phyloP scores from a whole-genome alignment of 2,888 invertebrate genomes.

The Carcina quercana region DNA sequence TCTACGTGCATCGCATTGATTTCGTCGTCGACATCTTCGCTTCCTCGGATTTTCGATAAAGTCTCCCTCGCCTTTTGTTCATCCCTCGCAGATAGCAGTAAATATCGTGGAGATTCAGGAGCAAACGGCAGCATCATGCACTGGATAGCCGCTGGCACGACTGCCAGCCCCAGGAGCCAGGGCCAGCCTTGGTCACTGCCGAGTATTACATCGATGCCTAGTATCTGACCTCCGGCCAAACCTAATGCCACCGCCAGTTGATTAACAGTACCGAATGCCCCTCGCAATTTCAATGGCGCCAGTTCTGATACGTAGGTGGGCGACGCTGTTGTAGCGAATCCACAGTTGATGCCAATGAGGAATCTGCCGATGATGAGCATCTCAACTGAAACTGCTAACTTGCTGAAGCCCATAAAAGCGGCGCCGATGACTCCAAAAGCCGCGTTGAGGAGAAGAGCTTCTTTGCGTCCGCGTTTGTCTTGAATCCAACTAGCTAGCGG shows the following conservation, averaged over 20 bases:
- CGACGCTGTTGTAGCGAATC: conserved; percentile 70
- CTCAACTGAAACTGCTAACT: conserved; percentile 77
- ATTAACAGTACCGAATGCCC: conserved; percentile 67
- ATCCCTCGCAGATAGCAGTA: conserved; percentile 50
- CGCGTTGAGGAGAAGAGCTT: conserved; percentile 78
- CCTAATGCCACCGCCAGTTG: conserved; percentile 67
- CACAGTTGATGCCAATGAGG: conserved; percentile 84
- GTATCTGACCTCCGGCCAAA: conserved; percentile 53
- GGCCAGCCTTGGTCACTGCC: conserved; percentile 65
- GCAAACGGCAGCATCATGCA: conserved; percentile 53
- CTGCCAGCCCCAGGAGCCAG: conserved; percentile 57
- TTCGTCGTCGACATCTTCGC: conserved; percentile 54
- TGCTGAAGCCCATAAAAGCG: conserved; percentile 79
- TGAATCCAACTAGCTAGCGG: conserved; percentile 83
- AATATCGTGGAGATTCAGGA: conserved; percentile 63
- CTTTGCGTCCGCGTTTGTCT: conserved; percentile 80
- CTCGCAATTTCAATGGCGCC: conserved; percentile 54
- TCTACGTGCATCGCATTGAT: conserved; percentile 66
- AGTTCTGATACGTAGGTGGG: conserved; percentile 70
- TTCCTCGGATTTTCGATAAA: conserved; percentile 49
- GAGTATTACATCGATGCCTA: conserved; percentile 62
- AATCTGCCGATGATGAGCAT: conserved; percentile 83
- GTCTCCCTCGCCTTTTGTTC: conserved; percentile 52
- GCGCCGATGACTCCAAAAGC: conserved; percentile 78
- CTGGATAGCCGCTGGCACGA: conserved; percentile 55